A percentile compares a stretch with the other conserved stretches of the same genome.
phyloP scores from a whole-genome alignment of 2,888 invertebrate species.

The Tanypteryx hageni region DNA sequence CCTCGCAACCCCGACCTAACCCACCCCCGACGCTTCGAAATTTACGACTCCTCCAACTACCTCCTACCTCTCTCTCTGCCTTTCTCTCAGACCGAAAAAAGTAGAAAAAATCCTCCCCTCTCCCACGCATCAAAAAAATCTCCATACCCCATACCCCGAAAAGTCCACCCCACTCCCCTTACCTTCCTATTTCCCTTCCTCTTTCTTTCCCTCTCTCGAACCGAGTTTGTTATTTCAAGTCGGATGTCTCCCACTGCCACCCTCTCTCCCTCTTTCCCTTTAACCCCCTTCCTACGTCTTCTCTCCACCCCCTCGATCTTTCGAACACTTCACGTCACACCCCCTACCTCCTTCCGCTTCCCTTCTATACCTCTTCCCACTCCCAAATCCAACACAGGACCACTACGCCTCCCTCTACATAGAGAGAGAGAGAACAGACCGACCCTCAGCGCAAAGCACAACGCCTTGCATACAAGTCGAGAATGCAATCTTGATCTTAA shows the following conservation, averaged over 20 bases:
- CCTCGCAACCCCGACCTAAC: not conserved
- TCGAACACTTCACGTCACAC: not conserved
- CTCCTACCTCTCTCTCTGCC: not conserved
- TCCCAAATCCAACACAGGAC: no score
- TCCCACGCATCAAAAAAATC: not conserved
- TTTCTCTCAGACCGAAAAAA: not conserved
- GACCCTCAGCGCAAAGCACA: not conserved
- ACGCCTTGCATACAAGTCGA: conserved; percentile 10
- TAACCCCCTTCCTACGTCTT: not conserved
- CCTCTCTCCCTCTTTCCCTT: not conserved
- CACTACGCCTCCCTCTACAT: not conserved
- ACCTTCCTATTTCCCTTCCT: not conserved
- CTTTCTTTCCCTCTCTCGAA: not conserved
- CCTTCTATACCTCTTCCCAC: no score
- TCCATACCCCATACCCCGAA: not conserved
- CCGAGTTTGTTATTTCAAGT: conserved; percentile 55
- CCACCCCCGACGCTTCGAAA: conserved; percentile 19
- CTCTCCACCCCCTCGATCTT: not conserved
- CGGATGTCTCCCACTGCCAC: not conserved
- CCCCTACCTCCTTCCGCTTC: no score
- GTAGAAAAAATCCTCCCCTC: not conserved
- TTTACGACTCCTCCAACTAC: conserved; percentile 30
- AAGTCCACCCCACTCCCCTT: not conserved
- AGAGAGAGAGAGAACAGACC: not conserved
- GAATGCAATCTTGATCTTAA: conserved; percentile 32